Evolutionary conservation across 2,797 vertebrate species (phyloP).

Genomic region (Meriones psammophilus): DNA sequence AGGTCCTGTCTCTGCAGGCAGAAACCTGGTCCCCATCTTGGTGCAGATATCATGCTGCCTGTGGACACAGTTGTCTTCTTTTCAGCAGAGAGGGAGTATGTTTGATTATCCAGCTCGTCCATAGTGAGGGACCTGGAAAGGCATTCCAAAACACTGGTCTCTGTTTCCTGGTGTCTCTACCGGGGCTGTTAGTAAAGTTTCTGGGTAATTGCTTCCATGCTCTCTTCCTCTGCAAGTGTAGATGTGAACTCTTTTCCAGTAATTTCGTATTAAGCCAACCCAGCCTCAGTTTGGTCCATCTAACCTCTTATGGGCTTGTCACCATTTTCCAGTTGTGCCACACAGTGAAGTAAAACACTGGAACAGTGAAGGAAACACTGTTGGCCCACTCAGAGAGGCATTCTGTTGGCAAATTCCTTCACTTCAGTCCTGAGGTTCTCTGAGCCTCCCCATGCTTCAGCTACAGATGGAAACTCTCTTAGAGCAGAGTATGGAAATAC

Average conservation of each 20-base stretch:
- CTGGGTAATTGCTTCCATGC: slow-evolving; percentile 63
- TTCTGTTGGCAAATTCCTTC: slow-evolving; percentile 64
- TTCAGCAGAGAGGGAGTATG: neutral
- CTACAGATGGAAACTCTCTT: slow-evolving; percentile 15
- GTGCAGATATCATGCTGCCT: neutral
- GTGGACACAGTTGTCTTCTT: neutral
- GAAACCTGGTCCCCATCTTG: neutral
- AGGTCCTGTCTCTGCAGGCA: neutral
- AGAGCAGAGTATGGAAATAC: neutral
- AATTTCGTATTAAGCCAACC: slow-evolving; percentile 74
- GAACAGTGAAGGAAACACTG: slow-evolving; percentile 18
- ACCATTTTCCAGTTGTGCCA: slow-evolving; percentile 67
- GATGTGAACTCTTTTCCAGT: slow-evolving; percentile 58
- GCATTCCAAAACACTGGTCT: neutral
- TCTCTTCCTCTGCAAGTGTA: slow-evolving; percentile 64
- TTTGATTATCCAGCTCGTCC: neutral
- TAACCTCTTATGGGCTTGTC: slow-evolving; percentile 58
- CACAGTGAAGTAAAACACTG: slow-evolving; percentile 66
- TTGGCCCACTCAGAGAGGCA: slow-evolving; percentile 19
- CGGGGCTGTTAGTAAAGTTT: slow-evolving; percentile 44
- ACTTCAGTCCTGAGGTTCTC: slow-evolving; percentile 10
- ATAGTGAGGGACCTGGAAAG: neutral
- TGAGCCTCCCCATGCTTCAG: neutral
- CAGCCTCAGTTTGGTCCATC: slow-evolving; percentile 60
- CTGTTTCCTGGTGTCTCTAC: neutral